phyloP scores from a whole-genome alignment of 2,888 invertebrate genomes.

The Scaptomyza parva region DNA sequence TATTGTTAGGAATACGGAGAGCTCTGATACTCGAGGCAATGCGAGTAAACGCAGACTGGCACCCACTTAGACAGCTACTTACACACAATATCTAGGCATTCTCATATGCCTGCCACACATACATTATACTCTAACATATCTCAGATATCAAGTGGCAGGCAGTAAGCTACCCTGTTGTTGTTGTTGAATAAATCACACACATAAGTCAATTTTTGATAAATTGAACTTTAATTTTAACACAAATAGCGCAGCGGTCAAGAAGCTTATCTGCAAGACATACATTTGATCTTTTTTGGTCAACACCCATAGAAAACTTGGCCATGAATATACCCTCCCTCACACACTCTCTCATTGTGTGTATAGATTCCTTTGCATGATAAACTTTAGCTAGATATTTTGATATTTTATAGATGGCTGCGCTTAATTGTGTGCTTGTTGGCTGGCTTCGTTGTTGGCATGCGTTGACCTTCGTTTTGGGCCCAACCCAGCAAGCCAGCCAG shows the following conservation, averaged over 20 bases:
- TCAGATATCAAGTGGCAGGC: slow-evolving; percentile 9
- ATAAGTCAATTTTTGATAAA: background rate
- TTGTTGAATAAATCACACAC: background rate
- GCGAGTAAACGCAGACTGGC: slow-evolving; percentile 22
- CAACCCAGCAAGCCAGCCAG: slow-evolving; percentile 23
- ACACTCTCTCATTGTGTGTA: background rate
- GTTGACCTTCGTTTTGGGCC: slow-evolving; percentile 44
- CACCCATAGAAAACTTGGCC: background rate
- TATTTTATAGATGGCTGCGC: slow-evolving; percentile 61
- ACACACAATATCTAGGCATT: slow-evolving; percentile 43
- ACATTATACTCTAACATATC: slow-evolving; percentile 3
- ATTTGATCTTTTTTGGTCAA: background rate
- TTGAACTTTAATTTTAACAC: background rate
- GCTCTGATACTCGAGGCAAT: slow-evolving; percentile 21
- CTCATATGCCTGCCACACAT: slow-evolving; percentile 37
- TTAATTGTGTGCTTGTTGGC: slow-evolving; percentile 58
- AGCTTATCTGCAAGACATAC: background rate
- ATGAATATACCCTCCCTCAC: slow-evolving; percentile 1
- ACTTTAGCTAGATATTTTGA: slow-evolving; percentile 41
- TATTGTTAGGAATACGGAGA: slow-evolving; percentile 49
- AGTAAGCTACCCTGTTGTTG: slow-evolving; percentile 29
- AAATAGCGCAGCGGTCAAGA: background rate
- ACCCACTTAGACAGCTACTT: slow-evolving; percentile 64
- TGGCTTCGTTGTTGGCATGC: slow-evolving; percentile 15
- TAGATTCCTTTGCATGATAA: slow-evolving; percentile 18